Base-by-base conservation (phyloP, 2,797 vertebrate species). In the Pempheris klunzingeri region DNA sequence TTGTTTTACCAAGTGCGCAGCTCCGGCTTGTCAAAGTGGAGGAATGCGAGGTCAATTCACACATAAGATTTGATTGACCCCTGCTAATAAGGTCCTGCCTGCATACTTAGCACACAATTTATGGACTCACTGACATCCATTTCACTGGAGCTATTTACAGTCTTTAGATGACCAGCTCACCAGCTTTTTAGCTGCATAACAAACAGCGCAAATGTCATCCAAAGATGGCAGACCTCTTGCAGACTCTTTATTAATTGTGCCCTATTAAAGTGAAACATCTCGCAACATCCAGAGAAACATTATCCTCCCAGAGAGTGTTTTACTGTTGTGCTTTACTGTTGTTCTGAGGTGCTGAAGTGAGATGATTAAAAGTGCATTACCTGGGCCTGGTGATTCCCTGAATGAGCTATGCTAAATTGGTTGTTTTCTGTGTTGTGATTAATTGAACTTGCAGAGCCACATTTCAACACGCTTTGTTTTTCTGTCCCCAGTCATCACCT, bases 281-380 rank as follows among this genome's bases (percentile, higher is more conserved):
- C 78, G 83, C 75, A 87, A 91, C 88, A 90, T 85, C 70, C 60
- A 70, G 84, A 92, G 85, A 90, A 88, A 86, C 89, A 92, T 93
- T 88, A 93, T 87, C 81, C 87, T 89, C 41, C 58, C 82, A 71
- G 90, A 90, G 87, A 80, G 87, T 72, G 58, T n/a, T 92, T 90
- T 86, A 90, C 87, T 71, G 82, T 89, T 92, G 81, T 86, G n/a
- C n/a, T 92, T 90, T 86, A 90, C 87, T 71, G 82, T 89, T 92
- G 81, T 86, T 71, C 78, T 69, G 87, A 90, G 96, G 96, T 96
- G 96, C 96, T 95, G 93, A 92, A 95, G 96, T 83, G 90, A 95
- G 95, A 98, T 98, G 97, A 99, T 99, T 99, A 99, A 99, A 98
- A 97, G 96, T 97, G 96, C 96, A 98, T 98, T 98, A 99, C 97